These are phyloP conservation scores for Tenthredo mesomela DNA, from an alignment of 2,888 invertebrate species.

Conservation along the genomic window DNA sequence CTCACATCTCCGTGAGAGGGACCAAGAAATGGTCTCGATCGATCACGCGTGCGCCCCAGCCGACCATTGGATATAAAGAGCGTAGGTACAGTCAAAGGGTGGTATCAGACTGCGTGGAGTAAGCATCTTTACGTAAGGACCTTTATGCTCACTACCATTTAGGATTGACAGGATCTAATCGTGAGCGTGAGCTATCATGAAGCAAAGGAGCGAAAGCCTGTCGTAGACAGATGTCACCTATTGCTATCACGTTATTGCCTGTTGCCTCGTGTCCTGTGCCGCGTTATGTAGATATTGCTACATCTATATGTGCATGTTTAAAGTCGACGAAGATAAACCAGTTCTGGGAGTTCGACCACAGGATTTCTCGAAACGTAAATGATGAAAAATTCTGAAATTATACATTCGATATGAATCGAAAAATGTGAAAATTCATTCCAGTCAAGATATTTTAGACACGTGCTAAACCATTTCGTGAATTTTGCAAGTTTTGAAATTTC, in stretches of 20 bases:
- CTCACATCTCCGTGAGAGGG: constrained; percentile 19
- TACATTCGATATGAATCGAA: not conserved
- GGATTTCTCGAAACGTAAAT: not conserved
- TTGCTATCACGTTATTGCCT: not conserved
- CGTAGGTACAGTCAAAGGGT: constrained; percentile 11
- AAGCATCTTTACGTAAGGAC: not conserved
- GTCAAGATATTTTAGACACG: not conserved
- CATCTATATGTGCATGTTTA: not conserved
- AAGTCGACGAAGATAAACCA: not conserved
- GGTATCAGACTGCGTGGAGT: not conserved
- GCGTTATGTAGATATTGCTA: not conserved
- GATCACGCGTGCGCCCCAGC: constrained; percentile 16
- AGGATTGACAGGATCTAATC: not conserved
- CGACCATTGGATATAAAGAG: constrained; percentile 29
- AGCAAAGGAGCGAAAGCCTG: not conserved
- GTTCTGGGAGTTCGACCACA: too few relatives aligned
- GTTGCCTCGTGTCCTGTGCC: not conserved
- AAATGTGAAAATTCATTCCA: not conserved
- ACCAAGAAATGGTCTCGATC: constrained; percentile 36
- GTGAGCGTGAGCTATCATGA: not conserved
- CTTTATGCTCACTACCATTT: not conserved
- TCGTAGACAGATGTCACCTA: not conserved
- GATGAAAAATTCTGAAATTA: not conserved
- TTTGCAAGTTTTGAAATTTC: not conserved
- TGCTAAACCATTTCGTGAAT: not conserved